A percentile compares a stretch with the other conserved stretches of the same genome.
Evolutionary conservation across 2,888 invertebrate species (phyloP).

Genomic region (Petrolisthes manimaculis): DNA sequence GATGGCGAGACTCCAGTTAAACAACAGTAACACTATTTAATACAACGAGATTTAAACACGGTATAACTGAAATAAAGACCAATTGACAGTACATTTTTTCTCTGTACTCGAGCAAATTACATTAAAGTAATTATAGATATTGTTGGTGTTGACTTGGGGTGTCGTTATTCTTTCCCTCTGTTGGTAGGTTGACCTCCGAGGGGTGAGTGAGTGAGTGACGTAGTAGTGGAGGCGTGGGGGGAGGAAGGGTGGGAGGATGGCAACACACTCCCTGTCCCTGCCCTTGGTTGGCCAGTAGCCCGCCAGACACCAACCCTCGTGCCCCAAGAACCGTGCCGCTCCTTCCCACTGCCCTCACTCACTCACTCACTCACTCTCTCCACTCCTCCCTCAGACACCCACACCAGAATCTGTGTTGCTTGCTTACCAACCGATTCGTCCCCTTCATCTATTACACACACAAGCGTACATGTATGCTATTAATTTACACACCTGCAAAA

Average conservation of each 20-base stretch:
- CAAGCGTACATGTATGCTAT: conserved; percentile 3
- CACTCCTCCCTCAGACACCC: neutral
- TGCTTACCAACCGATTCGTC: neutral
- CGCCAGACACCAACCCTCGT: conserved; percentile 32
- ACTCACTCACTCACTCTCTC: neutral
- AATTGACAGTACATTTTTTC: no score
- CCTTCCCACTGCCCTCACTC: conserved; percentile 9
- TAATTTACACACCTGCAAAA: no score
- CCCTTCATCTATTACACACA: conserved; percentile 16
- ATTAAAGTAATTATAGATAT: no score
- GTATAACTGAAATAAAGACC: no score
- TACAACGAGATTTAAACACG: no score
- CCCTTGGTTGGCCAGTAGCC: conserved; percentile 24
- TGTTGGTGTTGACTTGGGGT: no score
- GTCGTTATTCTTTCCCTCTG: no score
- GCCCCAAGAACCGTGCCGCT: conserved; percentile 25
- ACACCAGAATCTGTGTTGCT: neutral
- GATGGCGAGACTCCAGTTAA: no score
- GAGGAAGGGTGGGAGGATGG: neutral
- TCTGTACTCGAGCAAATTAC: no score
- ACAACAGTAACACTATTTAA: no score
- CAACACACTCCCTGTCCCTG: neutral
- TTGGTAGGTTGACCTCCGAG: conserved; percentile 4
- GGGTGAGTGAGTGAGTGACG: neutral
- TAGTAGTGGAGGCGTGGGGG: neutral